phyloP scores from a whole-genome alignment of 2,113 vertebrate species.

The Eleginops maclovinus region DNA sequence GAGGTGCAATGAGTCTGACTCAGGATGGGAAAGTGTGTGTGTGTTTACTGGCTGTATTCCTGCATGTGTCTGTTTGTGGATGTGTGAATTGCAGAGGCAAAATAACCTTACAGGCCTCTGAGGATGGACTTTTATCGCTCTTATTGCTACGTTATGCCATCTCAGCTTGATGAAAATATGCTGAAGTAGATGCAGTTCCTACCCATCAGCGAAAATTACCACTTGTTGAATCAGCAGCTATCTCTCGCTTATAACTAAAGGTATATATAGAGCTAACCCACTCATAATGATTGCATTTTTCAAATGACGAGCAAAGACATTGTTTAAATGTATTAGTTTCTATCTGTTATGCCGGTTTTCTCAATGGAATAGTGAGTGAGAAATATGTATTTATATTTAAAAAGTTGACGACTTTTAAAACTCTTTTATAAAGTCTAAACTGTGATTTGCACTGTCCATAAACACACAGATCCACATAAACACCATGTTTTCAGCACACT shows the following conservation, averaged over 20 bases:
- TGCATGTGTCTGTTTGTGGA: neutral
- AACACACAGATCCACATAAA: neutral
- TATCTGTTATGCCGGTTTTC: constrained; percentile 39
- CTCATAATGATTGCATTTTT: constrained; percentile 37
- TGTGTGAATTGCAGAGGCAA: constrained; percentile 10
- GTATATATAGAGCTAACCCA: constrained; percentile 32
- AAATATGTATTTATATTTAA: constrained; percentile 18
- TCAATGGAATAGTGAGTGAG: constrained; percentile 42
- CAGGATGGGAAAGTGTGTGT: constrained; percentile 4
- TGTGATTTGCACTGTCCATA: too few relatives aligned
- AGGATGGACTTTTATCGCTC: constrained; percentile 30
- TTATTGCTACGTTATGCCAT: constrained; percentile 18
- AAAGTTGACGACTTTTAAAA: neutral
- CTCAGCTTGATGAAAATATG: constrained; percentile 27
- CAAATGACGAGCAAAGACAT: constrained; percentile 17
- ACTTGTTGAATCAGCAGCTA: constrained; percentile 53
- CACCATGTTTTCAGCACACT: neutral
- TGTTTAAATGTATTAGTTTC: constrained; percentile 23
- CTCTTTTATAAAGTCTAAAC: constrained; percentile 19
- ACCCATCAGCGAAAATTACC: constrained; percentile 36
- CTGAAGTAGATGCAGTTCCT: constrained; percentile 29
- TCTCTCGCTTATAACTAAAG: constrained; percentile 21
- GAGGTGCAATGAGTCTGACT: constrained; percentile 47
- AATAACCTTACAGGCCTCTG: constrained; percentile 17
- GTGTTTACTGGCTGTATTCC: too few relatives aligned